Conservation (phyloP, 1,140 invertebrate species). For the Drosophila orosa region DNA sequence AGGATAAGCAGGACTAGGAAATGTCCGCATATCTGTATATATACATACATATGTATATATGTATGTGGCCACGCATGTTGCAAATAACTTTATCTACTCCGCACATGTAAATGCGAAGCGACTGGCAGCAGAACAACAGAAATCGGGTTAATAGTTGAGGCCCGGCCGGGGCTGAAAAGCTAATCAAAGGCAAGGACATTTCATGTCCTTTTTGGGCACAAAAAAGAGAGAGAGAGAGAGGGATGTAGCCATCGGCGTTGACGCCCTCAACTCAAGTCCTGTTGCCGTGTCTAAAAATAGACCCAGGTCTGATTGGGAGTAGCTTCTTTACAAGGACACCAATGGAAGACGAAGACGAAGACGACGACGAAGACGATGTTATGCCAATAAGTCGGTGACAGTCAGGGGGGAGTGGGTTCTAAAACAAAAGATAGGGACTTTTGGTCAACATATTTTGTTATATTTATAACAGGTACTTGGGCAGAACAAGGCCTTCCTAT, state of each 20-base stretch:
- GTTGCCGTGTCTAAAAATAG: slow-evolving; percentile 62
- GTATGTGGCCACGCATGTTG: slow-evolving; percentile 12
- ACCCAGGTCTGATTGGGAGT: slow-evolving; percentile 3
- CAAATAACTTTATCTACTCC: slow-evolving; percentile 44
- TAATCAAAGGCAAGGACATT: slow-evolving; percentile 67
- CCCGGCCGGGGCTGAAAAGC: slow-evolving; percentile 33
- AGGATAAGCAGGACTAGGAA: slow-evolving; percentile 21
- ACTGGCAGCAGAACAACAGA: slow-evolving; percentile 2
- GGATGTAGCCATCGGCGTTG: slow-evolving; percentile 21
- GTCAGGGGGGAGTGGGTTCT: neutral
- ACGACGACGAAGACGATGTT: slow-evolving; percentile 6
- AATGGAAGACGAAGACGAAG: neutral
- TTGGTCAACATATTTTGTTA: slow-evolving; percentile 6
- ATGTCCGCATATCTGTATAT: slow-evolving; percentile 4
- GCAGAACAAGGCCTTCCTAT: neutral
- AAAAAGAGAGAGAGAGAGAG: neutral
- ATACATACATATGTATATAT: neutral
- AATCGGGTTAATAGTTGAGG: slow-evolving; percentile 41
- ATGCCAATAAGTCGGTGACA: slow-evolving; percentile 6
- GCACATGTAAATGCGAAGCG: slow-evolving; percentile 30
- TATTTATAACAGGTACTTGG: slow-evolving; percentile 8
- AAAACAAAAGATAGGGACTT: neutral
- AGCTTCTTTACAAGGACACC: slow-evolving; percentile 22
- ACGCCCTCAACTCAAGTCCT: slow-evolving; percentile 29
- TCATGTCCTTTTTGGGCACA: slow-evolving; percentile 11